A percentile compares a stretch with the other conserved stretches of the same genome.
phyloP scores from a whole-genome alignment of 64 coral and sea anemone genomes.

The Astreopora myriophthalma region DNA sequence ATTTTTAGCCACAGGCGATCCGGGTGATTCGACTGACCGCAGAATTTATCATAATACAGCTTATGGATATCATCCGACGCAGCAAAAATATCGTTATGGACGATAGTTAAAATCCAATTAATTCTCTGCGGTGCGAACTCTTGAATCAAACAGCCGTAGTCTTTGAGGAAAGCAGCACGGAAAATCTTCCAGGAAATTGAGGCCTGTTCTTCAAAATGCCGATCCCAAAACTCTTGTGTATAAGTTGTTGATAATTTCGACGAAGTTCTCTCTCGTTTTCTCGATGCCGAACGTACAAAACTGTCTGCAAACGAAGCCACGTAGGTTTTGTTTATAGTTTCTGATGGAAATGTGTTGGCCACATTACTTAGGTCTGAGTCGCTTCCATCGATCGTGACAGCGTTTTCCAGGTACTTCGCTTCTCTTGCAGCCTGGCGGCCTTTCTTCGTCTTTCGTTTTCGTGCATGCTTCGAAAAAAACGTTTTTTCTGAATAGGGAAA shows the following conservation, averaged over 20 bases:
- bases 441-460: not conserved
- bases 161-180: slow-evolving; percentile 71
- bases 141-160: slow-evolving; percentile 65
- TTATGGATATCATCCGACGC: slow-evolving; percentile 43
- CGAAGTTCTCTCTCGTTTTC: not conserved
- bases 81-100: slow-evolving; percentile 72
- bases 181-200: slow-evolving; percentile 64
- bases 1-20: slow-evolving; percentile 70
- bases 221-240: slow-evolving; percentile 62
- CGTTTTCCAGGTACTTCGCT: not conserved
- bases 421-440: not conserved
- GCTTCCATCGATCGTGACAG: not conserved
- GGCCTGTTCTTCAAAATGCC: slow-evolving; percentile 34
- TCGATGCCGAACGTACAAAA: not conserved
- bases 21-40: slow-evolving; percentile 48
- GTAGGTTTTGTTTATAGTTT: not conserved
- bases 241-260: not conserved
- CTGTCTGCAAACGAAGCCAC: not conserved
- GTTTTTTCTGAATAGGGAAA: not conserved
- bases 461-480: not conserved
- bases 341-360: not conserved
- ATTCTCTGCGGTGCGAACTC: slow-evolving; percentile 66
- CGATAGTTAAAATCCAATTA: slow-evolving; percentile 71
- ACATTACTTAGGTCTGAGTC: not conserved
- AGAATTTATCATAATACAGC: slow-evolving; percentile 67